These are phyloP conservation scores for Ctena decussata DNA, from an alignment of 2,888 invertebrate genomes.

Conservation along the genomic window DNA sequence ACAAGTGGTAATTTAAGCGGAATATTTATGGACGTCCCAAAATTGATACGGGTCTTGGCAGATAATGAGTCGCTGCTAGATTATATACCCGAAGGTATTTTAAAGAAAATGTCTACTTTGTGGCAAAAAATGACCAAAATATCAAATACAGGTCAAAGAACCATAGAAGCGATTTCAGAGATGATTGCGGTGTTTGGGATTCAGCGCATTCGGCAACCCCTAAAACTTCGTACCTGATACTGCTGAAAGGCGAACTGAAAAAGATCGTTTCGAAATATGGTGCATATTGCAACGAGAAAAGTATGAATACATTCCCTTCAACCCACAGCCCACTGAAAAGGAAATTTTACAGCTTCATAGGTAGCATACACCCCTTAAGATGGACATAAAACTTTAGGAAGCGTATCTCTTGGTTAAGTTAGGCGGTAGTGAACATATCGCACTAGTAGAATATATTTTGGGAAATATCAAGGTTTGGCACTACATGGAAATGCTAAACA, in stretches of 20 bases:
- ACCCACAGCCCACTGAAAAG: no score
- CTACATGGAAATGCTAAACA: not conserved
- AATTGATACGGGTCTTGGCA: not conserved
- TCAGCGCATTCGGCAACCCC: not conserved
- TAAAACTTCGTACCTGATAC: not conserved
- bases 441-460: not conserved
- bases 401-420: not conserved
- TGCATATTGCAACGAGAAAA: not conserved
- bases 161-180: not conserved
- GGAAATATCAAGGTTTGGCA: no score
- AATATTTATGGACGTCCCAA: not conserved
- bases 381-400: no score
- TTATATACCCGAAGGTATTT: not conserved
- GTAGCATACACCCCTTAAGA: not conserved
- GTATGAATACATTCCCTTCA: no score
- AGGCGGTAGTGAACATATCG: not conserved
- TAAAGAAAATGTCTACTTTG: constrained; percentile 5
- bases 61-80: not conserved
- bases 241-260: not conserved
- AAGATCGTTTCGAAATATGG: not conserved
- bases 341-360: not conserved
- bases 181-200: not conserved
- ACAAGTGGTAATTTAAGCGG: not conserved
- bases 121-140: not conserved
- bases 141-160: not conserved